Evolutionary conservation across 2,888 invertebrate genomes (phyloP), one percentile per base, ranked within the genome.

Genomic region (Nemoura dubitans): DNA sequence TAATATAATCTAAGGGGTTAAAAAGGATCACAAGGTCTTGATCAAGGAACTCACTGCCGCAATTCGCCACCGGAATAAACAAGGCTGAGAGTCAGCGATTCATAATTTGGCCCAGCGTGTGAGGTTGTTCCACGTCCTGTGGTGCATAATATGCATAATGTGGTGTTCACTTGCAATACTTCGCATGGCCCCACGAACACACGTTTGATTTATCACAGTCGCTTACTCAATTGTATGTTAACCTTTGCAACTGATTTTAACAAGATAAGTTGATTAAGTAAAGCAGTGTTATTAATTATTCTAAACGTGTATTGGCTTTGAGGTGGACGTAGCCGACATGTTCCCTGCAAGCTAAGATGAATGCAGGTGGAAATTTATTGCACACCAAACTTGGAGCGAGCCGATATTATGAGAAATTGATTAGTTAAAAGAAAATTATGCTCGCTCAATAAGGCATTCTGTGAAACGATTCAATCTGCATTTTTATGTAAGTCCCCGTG

Each of bases 201-300:
- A 59, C 59, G 59, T 59, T 59, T 59, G 21, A 59, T 59, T 59
- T 59, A 59, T 59, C 59, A 59, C 59, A 59, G 21, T 59, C 59
- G 59, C 21, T 59, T 21, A 59, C 14, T 59, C 59, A 59, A 59
- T 59, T 21, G 59, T 21, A 21, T 59, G 21, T 59, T n/a, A 59
- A 59, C 59, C 59, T 59, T 59, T 59, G 59, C 59, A 59, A 21
- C 2, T 59, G 59, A 59, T 59, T 59, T 14, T 59, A 59, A 59
- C 59, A 59, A 59, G 59, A 59, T 59, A 59, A 59, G 59, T 59
- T 59, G 59, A 59, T 59, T 59, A 59, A 59, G 59, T 59, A 59
- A 59, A 59, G 59, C 59, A 59, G 59, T 14, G 10, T 59, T 21
- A 59, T 59, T 59, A 59, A 59, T 59, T 59, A 59, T 59, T 59